Conservation (phyloP, 1,140 invertebrate genomes). For the Lycorma delicatula region DNA sequence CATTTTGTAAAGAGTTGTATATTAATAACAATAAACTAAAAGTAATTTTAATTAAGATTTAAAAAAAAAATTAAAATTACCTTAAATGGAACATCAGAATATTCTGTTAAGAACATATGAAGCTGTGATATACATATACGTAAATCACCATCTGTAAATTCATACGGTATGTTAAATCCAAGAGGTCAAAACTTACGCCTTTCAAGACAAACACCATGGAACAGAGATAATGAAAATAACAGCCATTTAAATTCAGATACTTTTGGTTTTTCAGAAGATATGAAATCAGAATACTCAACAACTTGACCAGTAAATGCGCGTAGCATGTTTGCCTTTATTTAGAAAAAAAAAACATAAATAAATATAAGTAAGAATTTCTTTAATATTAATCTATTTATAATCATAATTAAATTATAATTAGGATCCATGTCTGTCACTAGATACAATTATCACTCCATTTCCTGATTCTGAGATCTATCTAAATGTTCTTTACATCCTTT, state of each 20-base stretch:
- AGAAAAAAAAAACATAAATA: no score
- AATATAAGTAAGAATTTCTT: no score
- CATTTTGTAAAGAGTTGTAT: no score
- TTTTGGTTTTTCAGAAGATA: constrained; percentile 44
- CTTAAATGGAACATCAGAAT: constrained; percentile 53
- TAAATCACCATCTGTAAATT: constrained; percentile 67
- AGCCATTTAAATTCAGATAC: constrained; percentile 52
- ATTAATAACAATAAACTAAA: no score
- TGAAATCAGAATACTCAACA: constrained; percentile 44
- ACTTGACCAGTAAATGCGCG: constrained; percentile 48
- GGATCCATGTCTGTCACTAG: no score
- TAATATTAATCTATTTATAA: no score
- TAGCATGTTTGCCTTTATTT: constrained; percentile 53
- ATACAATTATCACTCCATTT: no score
- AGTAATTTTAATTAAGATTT: no score
- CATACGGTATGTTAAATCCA: constrained; percentile 68
- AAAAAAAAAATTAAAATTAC: no score
- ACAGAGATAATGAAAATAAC: constrained; percentile 58
- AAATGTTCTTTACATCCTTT: no score
- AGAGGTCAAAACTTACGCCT: constrained; percentile 61
- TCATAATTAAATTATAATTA: no score
- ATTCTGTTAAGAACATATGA: constrained; percentile 55
- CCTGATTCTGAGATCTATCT: no score
- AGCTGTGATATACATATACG: constrained; percentile 62
- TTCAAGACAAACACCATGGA: constrained; percentile 60